These are phyloP conservation scores for Euwallacea similis DNA, from an alignment of 1,140 invertebrate genomes.

Conservation along the genomic window DNA sequence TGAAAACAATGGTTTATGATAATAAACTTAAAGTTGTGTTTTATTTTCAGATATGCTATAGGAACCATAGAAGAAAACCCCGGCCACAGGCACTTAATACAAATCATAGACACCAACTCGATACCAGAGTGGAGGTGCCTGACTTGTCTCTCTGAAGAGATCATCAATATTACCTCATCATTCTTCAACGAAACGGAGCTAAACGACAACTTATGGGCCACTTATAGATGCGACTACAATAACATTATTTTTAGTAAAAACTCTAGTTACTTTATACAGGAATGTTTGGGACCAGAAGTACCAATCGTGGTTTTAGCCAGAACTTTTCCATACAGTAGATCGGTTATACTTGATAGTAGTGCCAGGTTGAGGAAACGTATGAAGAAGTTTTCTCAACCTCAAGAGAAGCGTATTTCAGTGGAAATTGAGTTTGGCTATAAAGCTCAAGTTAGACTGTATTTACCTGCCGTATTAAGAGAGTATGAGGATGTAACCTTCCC, in stretches of 20 bases:
- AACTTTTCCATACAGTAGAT: conserved; percentile 58
- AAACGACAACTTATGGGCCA: conserved; percentile 51
- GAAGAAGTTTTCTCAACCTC: conserved; percentile 45
- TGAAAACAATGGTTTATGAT: too few species aligned
- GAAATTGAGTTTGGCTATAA: conserved; percentile 58
- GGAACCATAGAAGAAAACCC: conserved; percentile 70
- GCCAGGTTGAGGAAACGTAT: conserved; percentile 44
- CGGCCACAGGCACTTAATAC: conserved; percentile 73
- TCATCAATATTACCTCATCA: conserved; percentile 46
- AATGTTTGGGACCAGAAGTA: conserved; percentile 73
- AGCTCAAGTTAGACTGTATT: conserved; percentile 66
- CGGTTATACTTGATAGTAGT: conserved; percentile 61
- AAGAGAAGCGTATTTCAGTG: conserved; percentile 54
- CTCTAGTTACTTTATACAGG: conserved; percentile 62
- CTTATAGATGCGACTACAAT: conserved; percentile 65
- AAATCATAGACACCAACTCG: conserved; percentile 56
- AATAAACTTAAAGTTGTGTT: not conserved
- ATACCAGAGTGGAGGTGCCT: conserved; percentile 59
- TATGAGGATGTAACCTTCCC: conserved; percentile 81
- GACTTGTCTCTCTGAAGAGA: conserved; percentile 57
- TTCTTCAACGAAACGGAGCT: conserved; percentile 48
- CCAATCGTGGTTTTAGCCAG: conserved; percentile 65
- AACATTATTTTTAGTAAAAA: conserved; percentile 66
- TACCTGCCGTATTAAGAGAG: conserved; percentile 77
- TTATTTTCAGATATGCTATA: conserved; percentile 62